phyloP scores from a whole-genome alignment of 2,888 invertebrate species.

The Griposia aprilina region DNA sequence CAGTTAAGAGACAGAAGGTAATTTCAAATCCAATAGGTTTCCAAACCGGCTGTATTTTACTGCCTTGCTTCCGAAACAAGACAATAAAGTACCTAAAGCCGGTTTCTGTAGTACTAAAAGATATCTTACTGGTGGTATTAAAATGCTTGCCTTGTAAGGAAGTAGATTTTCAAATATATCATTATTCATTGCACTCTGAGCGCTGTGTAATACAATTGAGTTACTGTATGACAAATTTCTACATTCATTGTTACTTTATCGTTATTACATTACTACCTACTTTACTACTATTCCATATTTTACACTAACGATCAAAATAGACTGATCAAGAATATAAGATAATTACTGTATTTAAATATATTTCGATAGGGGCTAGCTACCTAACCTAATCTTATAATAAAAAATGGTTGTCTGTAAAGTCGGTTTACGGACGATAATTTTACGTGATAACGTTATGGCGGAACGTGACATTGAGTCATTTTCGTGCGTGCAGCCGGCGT shows the following conservation, averaged over 20 bases:
- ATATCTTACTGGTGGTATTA: background rate
- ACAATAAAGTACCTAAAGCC: background rate
- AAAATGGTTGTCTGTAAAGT: too few relatives aligned
- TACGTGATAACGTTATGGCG: too few relatives aligned
- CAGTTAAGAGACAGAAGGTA: background rate
- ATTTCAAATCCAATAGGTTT: constrained; percentile 3
- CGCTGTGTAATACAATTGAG: background rate
- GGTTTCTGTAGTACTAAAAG: background rate
- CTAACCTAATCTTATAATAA: too few relatives aligned
- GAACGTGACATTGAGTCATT: too few relatives aligned
- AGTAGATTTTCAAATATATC: background rate
- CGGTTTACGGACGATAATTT: too few relatives aligned
- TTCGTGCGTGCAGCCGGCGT: too few relatives aligned
- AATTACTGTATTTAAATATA: background rate
- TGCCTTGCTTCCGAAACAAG: background rate
- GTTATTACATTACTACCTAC: background rate
- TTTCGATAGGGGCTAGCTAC: too few relatives aligned
- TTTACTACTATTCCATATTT: background rate
- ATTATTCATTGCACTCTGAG: background rate
- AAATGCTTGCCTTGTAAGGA: background rate
- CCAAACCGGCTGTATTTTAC: background rate
- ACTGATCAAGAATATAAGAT: background rate
- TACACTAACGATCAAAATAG: background rate
- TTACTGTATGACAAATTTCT: background rate
- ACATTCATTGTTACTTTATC: background rate